Conservation (phyloP, 2,888 invertebrate species). For the Operophtera brumata region DNA sequence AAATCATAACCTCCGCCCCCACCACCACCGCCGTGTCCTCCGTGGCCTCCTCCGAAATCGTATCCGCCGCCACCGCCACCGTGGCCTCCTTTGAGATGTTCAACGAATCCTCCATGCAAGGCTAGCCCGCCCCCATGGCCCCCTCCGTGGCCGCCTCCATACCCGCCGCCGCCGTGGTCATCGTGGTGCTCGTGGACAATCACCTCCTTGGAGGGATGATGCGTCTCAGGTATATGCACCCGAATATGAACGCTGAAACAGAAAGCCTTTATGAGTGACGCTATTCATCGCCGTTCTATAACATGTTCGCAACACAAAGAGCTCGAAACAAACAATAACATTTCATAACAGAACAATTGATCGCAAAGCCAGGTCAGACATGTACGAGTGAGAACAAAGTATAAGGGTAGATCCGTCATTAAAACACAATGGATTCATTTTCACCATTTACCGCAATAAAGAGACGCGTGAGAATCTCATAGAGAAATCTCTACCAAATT, state of each 20-base stretch:
- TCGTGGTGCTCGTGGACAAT: slow-evolving; percentile 64
- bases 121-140: slow-evolving; percentile 45
- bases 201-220: slow-evolving; percentile 71
- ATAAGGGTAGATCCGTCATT: slow-evolving; percentile 49
- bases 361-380: slow-evolving; percentile 61
- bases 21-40: slow-evolving; percentile 35
- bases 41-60: slow-evolving; percentile 51
- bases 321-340: slow-evolving; percentile 25
- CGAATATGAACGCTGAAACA: slow-evolving; percentile 80
- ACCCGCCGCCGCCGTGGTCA: slow-evolving; percentile 36
- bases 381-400: slow-evolving; percentile 58
- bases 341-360: slow-evolving; percentile 40
- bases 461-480: slow-evolving; percentile 68
- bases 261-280: slow-evolving; percentile 24
- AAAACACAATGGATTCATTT: slow-evolving; percentile 67
- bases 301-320: slow-evolving; percentile 29
- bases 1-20: slow-evolving; percentile 52
- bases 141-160: slow-evolving; percentile 34
- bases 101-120: slow-evolving; percentile 53
- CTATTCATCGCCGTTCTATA: neutral
- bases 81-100: slow-evolving; percentile 37
- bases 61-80: slow-evolving; percentile 45
- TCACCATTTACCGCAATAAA: slow-evolving; percentile 72
- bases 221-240: slow-evolving; percentile 77
- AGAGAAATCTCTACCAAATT: slow-evolving; percentile 71